Conservation (phyloP, 2,888 invertebrate genomes). For the Odontocerum albicorne region DNA sequence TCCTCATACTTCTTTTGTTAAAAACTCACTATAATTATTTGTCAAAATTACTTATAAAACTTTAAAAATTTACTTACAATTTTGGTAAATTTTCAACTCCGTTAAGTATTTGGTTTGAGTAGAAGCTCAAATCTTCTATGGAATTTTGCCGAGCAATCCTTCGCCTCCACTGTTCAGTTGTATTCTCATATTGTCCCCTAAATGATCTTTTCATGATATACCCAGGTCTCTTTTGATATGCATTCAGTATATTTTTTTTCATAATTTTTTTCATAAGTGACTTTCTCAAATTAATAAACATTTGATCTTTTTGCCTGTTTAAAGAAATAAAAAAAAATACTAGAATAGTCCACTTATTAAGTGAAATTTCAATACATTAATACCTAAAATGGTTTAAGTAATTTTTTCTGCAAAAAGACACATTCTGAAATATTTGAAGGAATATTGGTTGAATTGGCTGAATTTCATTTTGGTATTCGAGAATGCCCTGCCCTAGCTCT, state of each 20-base stretch:
- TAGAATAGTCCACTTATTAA: neutral
- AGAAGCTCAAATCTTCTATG: neutral
- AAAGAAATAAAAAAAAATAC: constrained; percentile 5
- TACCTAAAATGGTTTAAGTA: no score
- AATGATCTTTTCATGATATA: no score
- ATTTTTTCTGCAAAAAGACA: no score
- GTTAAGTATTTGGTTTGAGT: neutral
- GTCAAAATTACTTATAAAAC: neutral
- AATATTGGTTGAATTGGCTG: no score
- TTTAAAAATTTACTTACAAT: constrained; percentile 23
- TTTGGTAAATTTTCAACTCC: constrained; percentile 25
- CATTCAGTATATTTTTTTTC: constrained; percentile 16
- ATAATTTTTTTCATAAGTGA: constrained; percentile 10
- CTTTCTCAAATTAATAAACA: constrained; percentile 9
- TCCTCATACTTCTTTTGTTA: no score
- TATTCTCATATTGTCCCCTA: constrained; percentile 11
- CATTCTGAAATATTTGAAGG: no score
- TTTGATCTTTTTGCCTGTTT: constrained; percentile 22
- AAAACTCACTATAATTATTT: no score
- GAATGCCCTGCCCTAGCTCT: no score
- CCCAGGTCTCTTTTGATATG: no score
- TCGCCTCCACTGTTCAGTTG: constrained; percentile 29
- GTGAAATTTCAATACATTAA: neutral
- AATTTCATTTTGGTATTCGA: no score
- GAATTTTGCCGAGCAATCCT: constrained; percentile 5